phyloP scores from a whole-genome alignment of 2,797 vertebrate genomes.

The Sebastes steindachneri region DNA sequence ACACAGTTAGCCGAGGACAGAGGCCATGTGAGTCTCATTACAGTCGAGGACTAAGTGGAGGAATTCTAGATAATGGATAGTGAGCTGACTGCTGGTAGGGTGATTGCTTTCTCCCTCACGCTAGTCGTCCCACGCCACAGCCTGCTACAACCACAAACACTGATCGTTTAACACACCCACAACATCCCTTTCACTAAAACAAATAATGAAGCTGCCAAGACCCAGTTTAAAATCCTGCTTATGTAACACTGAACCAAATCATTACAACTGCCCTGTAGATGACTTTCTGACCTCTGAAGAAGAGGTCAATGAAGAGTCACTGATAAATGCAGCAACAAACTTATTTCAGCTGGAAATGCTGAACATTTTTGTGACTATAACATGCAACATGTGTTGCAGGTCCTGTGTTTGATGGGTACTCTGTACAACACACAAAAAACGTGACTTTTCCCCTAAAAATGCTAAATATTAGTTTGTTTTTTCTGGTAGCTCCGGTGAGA shows the following conservation, averaged over 20 bases:
- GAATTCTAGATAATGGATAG: slow-evolving; percentile 74
- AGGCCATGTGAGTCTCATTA: slow-evolving; percentile 83
- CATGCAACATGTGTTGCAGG: background rate
- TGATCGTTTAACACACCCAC: slow-evolving; percentile 1
- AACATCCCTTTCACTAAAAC: slow-evolving; percentile 35
- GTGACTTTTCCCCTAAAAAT: background rate
- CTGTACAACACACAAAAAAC: background rate
- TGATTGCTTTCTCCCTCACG: slow-evolving; percentile 13
- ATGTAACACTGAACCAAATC: background rate
- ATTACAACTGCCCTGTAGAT: background rate
- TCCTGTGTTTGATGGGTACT: background rate
- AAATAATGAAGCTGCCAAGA: slow-evolving; percentile 1
- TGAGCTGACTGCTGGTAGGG: slow-evolving; percentile 46
- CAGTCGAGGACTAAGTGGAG: slow-evolving; percentile 49
- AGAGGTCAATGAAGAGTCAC: background rate
- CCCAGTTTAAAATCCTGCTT: background rate
- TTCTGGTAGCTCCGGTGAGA: background rate
- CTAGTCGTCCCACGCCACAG: background rate
- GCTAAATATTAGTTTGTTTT: background rate
- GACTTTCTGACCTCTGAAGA: background rate
- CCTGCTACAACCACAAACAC: slow-evolving; percentile 22
- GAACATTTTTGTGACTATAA: background rate
- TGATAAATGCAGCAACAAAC: background rate
- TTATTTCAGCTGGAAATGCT: background rate
- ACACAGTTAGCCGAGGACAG: slow-evolving; percentile 64